These are phyloP conservation scores for Nyctibius grandis DNA, from an alignment of 2,797 vertebrate genomes.

Conservation along the genomic window DNA sequence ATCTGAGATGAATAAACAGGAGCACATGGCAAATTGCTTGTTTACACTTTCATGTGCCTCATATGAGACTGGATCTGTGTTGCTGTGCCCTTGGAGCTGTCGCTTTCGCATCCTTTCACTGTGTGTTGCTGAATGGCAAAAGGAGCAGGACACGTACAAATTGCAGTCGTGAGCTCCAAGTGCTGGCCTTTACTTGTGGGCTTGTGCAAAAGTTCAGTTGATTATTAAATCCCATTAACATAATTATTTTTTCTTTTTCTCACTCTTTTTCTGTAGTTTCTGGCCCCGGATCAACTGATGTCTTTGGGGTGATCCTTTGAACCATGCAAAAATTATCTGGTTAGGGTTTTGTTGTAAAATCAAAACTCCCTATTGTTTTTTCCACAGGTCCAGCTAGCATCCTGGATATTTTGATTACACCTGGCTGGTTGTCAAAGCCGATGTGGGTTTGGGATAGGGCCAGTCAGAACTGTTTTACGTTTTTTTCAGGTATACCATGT, in stretches of 20 bases:
- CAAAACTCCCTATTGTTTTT: not conserved
- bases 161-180: not conserved
- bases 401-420: slow-evolving; percentile 20
- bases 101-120: not conserved
- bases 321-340: slow-evolving; percentile 18
- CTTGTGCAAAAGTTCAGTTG: not conserved
- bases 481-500: slow-evolving; percentile 35
- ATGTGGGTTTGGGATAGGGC: slow-evolving; percentile 43
- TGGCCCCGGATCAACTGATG: not conserved
- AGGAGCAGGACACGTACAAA: not conserved
- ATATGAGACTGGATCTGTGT: not conserved
- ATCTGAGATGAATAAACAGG: not conserved
- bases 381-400: slow-evolving; percentile 8
- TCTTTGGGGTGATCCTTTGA: not conserved
- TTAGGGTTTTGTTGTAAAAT: slow-evolving; percentile 24
- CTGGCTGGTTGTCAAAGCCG: slow-evolving; percentile 48
- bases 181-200: not conserved
- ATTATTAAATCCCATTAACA: not conserved
- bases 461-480: slow-evolving; percentile 46
- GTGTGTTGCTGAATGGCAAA: not conserved
- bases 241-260: not conserved
- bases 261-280: not conserved
- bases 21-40: not conserved
- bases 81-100: not conserved
- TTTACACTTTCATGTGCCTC: not conserved